Base-by-base conservation (phyloP, 2,888 invertebrate genomes). In the Cataglyphis albicans region DNA sequence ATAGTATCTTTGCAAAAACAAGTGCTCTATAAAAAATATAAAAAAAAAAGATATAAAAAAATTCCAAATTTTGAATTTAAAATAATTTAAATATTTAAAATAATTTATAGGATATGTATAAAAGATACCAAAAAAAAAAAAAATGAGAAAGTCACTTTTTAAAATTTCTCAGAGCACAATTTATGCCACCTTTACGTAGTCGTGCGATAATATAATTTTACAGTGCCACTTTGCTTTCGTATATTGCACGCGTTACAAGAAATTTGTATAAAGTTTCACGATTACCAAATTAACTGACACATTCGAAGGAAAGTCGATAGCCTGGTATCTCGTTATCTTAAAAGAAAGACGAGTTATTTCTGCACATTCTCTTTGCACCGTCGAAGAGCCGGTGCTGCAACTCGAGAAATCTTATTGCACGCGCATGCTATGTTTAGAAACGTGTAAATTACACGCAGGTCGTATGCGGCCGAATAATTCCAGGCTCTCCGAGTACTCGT, bases 371-470 rank as follows among this genome's bases (percentile, higher is more conserved):
- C 41, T 55, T 32, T 59, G 41, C 18, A 44, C 12, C n/a, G 29
- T 21, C 21, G 44, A 21, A 7, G 2, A 44, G 21, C 21, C 21
- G 63, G n/a, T 44, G 44, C 21, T 41, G 59, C 10, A 70, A 41
- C 18, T 70, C 59, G 29, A 78, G 44, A 15, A 59, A 59, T 68
- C 32, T 44, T 18, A 59, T 44, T n/a, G 70, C 78, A 12, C 15
- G n/a, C 52, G 52, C n/a, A 18, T 52, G 48, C 48, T 67, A 48
- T 67, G 48, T 67, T 52, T 68, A 68, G 32, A 52, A 52, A 70
- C 44, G 44, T 59, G 29, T 80, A 61, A 72, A 59, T 72, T 80
- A 70, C 59, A 59, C 59, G 35, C 70, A 21, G 1, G 2, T 70
- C 32, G 18, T 25, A 32, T 70, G 38, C 35, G 55, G 38, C 21